Base-by-base conservation (phyloP, 2,888 invertebrate genomes). In the Conus canariensis region DNA sequence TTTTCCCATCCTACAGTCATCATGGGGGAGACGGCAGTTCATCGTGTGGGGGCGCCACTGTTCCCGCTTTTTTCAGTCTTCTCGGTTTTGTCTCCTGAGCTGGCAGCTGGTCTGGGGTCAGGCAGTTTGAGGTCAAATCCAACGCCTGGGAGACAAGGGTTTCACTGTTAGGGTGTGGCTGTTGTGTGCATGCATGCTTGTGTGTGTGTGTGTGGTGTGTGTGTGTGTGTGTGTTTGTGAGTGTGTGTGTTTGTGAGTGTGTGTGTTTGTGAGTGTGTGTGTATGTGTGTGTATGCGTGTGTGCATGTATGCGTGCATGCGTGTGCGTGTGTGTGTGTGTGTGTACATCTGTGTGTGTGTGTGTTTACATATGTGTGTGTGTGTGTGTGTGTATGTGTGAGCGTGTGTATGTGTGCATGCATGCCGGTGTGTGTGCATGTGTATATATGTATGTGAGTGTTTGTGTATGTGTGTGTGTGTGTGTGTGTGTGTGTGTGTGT, bases 111-210 rank as follows among this genome's bases (percentile, higher is more conserved):
- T 25, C 92, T 74, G 16, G 92, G 64, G 74, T 94, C 94, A 70
- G 94, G 94, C 10, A 94, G 92, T 60, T 94, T 94, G 74, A 94
- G 91, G 88, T 94, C 94, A 92, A 94, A 94, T 16, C 94, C 93
- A 64, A 93, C 93, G 22, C 94, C 94, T 94, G 91, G 22, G 90
- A 90, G 22, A 82, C 16, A 60, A 3, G 10, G n/a, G 14, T 5
- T 5, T 83, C 80, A 74, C 8, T 4, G 45, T 45, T 45, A 45
- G 70, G 14, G n/a, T 10, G 19, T n/a, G 70, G 14, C n/a, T n/a
- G 70, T 74, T 60, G 77, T 45, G 45, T 45, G 45, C 45, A 45
- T 45, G 45, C 45, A 45, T 45, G 85, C 10, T 14, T n/a, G 58
- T 58, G 58, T n/a, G 58, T 58, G 58, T 58, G 59, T 30, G 85